A percentile compares a stretch with the other conserved stretches of the same genome.
These are phyloP conservation scores for Heliconius eleuchia DNA, from an alignment of 1,140 invertebrate species.

Conservation along the genomic window DNA sequence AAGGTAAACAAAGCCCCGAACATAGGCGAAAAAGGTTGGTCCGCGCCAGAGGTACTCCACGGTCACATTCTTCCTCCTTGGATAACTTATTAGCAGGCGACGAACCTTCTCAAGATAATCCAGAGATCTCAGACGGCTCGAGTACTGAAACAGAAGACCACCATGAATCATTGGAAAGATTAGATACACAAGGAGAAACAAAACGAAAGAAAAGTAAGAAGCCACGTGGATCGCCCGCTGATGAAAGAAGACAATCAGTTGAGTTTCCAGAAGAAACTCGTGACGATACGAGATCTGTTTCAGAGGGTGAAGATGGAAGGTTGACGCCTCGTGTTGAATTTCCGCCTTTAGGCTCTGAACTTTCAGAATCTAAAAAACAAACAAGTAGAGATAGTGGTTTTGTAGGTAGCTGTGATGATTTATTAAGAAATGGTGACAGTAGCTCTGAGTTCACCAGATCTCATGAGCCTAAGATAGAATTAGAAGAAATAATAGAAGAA, in stretches of 20 bases:
- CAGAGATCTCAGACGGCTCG: conserved; percentile 85
- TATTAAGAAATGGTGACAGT: conserved; percentile 85
- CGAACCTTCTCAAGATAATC: conserved; percentile 79
- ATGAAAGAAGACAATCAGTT: conserved; percentile 76
- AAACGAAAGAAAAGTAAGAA: conserved; percentile 90
- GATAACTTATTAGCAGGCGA: conserved; percentile 87
- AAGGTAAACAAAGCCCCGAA: conserved; percentile 92
- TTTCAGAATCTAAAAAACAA: conserved; percentile 84
- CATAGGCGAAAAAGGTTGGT: conserved; percentile 90
- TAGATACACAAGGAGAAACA: conserved; percentile 89
- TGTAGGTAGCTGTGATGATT: conserved; percentile 92
- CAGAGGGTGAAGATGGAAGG: conserved; percentile 83
- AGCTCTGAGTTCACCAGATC: conserved; percentile 76
- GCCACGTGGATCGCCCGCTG: conserved; percentile 82
- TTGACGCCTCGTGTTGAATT: conserved; percentile 85
- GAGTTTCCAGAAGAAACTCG: conserved; percentile 78
- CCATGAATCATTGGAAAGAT: conserved; percentile 87
- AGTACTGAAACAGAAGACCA: conserved; percentile 89
- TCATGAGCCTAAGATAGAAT: conserved; percentile 80
- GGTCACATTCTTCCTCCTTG: conserved; percentile 89
- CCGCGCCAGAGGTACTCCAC: conserved; percentile 88
- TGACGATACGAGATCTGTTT: conserved; percentile 84
- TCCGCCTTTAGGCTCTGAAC: conserved; percentile 77
- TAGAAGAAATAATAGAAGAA: conserved; percentile 83
- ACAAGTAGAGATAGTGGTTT: conserved; percentile 93